Base-by-base conservation (phyloP, 1,140 invertebrate species). In the Rhagoletis zephyria region DNA sequence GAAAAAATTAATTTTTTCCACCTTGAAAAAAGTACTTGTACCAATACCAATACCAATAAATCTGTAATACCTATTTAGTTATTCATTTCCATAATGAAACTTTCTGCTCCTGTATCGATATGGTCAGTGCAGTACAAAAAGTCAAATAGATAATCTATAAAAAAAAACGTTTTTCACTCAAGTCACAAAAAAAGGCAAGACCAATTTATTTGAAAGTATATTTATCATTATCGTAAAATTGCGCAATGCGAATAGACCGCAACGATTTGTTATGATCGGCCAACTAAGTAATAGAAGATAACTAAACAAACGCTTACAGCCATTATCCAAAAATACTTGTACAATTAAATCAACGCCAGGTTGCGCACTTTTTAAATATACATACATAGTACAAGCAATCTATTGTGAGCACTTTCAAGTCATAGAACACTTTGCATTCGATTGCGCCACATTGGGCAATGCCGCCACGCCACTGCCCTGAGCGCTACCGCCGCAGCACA, bases 141-240 rank as follows among this genome's bases (percentile, higher is more conserved):
- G 12, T 63, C 12, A 63, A 63, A 16, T 12, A 14, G 61, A 63
- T n/a, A 14, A 63, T 63, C n/a, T 7, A 16, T 63, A 1, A 63
- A 63, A 16, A 63, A 5, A 63, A 63, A n/a, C n/a, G n/a, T n/a
- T n/a, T n/a, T n/a, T n/a, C 9, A 63, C 4, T 16, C 1, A 63
- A 16, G 1, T 1, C 4, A 2, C 9, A 63, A 63, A 63, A 63
- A 63, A 63, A 74, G 14, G 3, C 12, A 48, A 16, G n/a, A 42
- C 45, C 42, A 16, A 45, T 48, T 48, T 74, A 81, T 81, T 81
- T 81, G 74, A 81, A 81, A 81, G 48, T 81, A 59, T 0, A 81
- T 81, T 81, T 81, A 81, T 81, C 48, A 59, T 7, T 48, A 77
- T 81, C 74, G 51, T 16, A 81, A 30, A 51, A 81, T 81, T 81